Base-by-base conservation (phyloP, 2,797 vertebrate species). In the Buphagus erythrorhynchus region DNA sequence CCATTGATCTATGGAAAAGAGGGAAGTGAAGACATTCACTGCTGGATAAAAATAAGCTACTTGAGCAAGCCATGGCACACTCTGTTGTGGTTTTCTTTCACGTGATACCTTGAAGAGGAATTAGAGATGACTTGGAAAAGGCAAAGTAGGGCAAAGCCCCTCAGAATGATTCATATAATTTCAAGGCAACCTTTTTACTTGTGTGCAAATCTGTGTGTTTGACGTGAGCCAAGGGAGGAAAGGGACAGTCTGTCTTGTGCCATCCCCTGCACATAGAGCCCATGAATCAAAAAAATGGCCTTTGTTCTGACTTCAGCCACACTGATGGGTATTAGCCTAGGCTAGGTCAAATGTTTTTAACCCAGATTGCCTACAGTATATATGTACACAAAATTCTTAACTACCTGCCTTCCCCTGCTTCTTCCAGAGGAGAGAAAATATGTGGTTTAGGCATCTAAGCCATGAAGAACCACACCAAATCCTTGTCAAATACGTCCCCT, bases 1-100 rank as follows among this genome's bases (percentile, higher is more conserved):
- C 36, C 82, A 97, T 96, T 10, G 71, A 93, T 95, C 94, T 86
- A 13, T 90, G 11, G 62, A 92, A 86, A 97, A 97, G 75, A 54
- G 52, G 95, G 97, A 98, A 98, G 97, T 96, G 88, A 91, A 90
- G 96, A 82, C 90, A 79, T 95, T 93, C 66, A 51, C 61, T 92
- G 80, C 76, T 77, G 57, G 93, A 86, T 92, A 97, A 97, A 97
- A 97, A 97, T 97, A 97, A 95, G 90, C 31, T 10, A 71, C 93
- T 98, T 97, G 94, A 96, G 97, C 96, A 97, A 97, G 97, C 18
- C 1, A 91, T 85, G 88, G 93, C 95, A 94, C 75, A 96, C 96
- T 29, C 96, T 95, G 82, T 59, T 97, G 96, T 92, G 91, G 97
- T 96, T 96, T 97, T 86, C 66, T 55, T 95, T 90, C 96, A 96